These are phyloP conservation scores for Nasonia vitripennis DNA, from an alignment of 1,140 invertebrate species.

Conservation along the genomic window DNA sequence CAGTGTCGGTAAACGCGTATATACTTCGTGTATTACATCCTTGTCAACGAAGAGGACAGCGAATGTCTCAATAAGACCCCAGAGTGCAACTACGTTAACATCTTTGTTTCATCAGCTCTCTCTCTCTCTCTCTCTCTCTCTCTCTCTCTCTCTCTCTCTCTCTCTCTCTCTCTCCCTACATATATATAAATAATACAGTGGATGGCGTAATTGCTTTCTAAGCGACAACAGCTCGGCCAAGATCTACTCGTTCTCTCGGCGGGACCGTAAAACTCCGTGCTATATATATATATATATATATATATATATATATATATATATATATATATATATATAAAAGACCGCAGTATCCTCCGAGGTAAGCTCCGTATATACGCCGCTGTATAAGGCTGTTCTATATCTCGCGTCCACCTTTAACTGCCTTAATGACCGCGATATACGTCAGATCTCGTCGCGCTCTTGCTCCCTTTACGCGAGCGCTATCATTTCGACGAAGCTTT, in stretches of 20 bases:
- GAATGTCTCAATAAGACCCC: too few relatives aligned
- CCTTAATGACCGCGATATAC: constrained; percentile 17
- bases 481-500: background rate
- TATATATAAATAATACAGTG: background rate
- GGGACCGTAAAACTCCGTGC: constrained; percentile 11
- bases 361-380: too few relatives aligned
- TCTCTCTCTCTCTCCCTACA: background rate
- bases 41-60: too few relatives aligned
- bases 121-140: background rate
- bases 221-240: background rate
- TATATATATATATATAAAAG: background rate
- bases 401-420: constrained; percentile 4
- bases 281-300: too few relatives aligned
- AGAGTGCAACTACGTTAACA: too few relatives aligned
- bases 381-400: background rate
- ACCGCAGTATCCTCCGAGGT: background rate
- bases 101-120: background rate
- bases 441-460: background rate
- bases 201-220: background rate
- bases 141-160: too few relatives aligned
- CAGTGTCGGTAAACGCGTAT: too few relatives aligned
- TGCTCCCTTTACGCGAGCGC: background rate
- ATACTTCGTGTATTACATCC: too few relatives aligned
- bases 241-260: background rate
- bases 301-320: too few relatives aligned